These are phyloP conservation scores for Prenolepis imparis DNA, from an alignment of 2,888 invertebrate species.

Conservation along the genomic window DNA sequence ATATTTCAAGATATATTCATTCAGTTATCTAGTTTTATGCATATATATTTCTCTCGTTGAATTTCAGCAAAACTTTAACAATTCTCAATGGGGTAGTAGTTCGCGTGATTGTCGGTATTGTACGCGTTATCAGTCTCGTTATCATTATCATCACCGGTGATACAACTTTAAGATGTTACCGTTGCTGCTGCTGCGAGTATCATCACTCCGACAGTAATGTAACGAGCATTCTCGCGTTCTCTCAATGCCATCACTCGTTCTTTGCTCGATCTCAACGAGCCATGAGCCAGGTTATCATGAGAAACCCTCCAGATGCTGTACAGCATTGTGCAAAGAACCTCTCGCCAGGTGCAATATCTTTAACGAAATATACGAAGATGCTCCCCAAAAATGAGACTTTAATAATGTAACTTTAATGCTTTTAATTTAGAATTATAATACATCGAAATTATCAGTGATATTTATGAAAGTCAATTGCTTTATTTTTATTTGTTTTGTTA, in stretches of 20 bases:
- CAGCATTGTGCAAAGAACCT: constrained; percentile 37
- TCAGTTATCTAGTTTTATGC: constrained; percentile 6
- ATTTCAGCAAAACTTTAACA: constrained; percentile 36
- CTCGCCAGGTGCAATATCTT: constrained; percentile 34
- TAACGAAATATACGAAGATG: constrained; percentile 30
- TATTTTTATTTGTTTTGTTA: background rate
- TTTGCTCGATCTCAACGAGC: constrained; percentile 42
- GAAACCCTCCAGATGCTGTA: constrained; percentile 47
- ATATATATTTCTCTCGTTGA: background rate
- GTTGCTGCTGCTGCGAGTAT: constrained; percentile 18
- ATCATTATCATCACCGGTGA: constrained; percentile 55
- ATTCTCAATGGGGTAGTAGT: constrained; percentile 9
- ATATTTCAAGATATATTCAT: constrained; percentile 23
- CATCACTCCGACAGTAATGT: constrained; percentile 32
- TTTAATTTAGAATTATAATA: background rate
- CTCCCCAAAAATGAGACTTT: background rate
- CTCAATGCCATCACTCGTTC: constrained; percentile 47
- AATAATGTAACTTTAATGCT: background rate
- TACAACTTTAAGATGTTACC: constrained; percentile 31
- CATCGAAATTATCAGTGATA: background rate
- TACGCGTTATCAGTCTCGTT: constrained; percentile 67
- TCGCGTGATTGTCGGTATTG: constrained; percentile 42
- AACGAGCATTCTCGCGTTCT: constrained; percentile 53
- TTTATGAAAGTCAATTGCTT: background rate
- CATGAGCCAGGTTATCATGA: constrained; percentile 51